Evolutionary conservation across 2,797 vertebrate species (phyloP).

Genomic region (Lithobates pipiens): DNA sequence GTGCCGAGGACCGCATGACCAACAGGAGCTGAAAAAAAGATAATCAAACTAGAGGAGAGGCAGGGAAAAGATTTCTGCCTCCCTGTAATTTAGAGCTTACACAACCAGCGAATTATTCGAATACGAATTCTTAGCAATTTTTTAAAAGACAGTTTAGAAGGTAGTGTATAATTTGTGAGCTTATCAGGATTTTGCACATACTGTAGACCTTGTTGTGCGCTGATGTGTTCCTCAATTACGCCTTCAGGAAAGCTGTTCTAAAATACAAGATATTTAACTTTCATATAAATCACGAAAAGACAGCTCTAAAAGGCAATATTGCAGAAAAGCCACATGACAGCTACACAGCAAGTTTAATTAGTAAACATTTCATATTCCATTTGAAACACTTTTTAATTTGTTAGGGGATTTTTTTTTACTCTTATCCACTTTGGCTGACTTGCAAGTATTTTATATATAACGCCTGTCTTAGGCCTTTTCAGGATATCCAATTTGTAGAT

Average conservation of each 20-base stretch:
- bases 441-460: conserved; percentile 55
- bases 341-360: conserved; percentile 33
- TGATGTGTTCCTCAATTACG: conserved; percentile 23
- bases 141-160: not conserved
- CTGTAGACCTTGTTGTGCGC: not conserved
- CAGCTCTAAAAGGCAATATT: conserved; percentile 5
- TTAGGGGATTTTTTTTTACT: conserved; percentile 13
- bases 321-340: conserved; percentile 10
- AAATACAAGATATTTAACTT: conserved; percentile 32
- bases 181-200: not conserved
- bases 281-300: conserved; percentile 37
- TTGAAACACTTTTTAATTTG: conserved; percentile 48
- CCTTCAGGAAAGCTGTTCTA: conserved; percentile 7
- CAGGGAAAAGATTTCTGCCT: too few relatives aligned
- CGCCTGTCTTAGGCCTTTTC: conserved; percentile 62
- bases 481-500: conserved; percentile 60
- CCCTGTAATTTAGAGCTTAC: not conserved
- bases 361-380: conserved; percentile 46
- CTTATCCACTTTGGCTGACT: conserved; percentile 30
- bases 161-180: not conserved
- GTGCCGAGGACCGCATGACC: too few relatives aligned
- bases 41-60: too few relatives aligned
- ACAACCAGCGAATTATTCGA: not conserved
- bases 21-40: too few relatives aligned
- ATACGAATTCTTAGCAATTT: not conserved